Percentiles rank a stretch among this genome's conserved stretches.
Evolutionary conservation across 2,888 invertebrate species (phyloP).

Genomic region (Adela reaumurella): DNA sequence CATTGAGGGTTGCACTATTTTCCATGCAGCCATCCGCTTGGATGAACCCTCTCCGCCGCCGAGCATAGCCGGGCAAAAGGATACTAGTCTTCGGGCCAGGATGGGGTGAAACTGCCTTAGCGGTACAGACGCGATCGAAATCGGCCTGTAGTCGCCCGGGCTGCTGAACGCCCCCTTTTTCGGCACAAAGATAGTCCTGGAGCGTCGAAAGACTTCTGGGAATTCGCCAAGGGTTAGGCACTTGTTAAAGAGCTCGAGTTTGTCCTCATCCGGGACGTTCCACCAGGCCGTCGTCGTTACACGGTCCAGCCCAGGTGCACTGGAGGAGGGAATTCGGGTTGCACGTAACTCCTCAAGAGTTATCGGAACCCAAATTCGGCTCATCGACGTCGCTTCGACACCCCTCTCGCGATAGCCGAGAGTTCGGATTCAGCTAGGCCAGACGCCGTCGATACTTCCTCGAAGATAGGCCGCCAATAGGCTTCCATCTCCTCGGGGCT

Average conservation of each 20-base stretch:
- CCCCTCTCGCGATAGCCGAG: background rate
- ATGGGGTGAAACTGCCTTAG: conserved; percentile 9
- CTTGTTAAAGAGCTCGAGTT: conserved; percentile 12
- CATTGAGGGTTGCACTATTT: conserved; percentile 19
- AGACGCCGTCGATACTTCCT: background rate
- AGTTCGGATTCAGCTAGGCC: background rate
- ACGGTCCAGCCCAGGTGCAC: background rate
- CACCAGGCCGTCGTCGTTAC: background rate
- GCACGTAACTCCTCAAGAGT: background rate
- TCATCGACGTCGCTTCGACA: background rate
- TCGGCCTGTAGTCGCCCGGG: conserved; percentile 17
- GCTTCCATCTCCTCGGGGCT: conserved; percentile 12
- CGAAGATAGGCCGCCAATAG: conserved; percentile 9
- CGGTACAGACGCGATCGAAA: conserved; percentile 8
- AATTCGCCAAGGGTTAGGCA: conserved; percentile 14
- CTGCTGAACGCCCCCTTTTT: conserved; percentile 13
- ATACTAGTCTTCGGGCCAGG: conserved; percentile 9
- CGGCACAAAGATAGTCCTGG: conserved; percentile 14
- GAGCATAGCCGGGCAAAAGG: conserved; percentile 11
- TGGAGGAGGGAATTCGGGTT: background rate
- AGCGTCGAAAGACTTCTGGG: conserved; percentile 9
- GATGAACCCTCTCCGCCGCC: conserved; percentile 16
- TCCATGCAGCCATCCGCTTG: conserved; percentile 24
- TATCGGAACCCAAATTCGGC: background rate
- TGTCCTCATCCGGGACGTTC: background rate